Evolutionary conservation across 1,140 invertebrate genomes (phyloP), one percentile per base, ranked within the genome.

Genomic region (Drosophila orena): DNA sequence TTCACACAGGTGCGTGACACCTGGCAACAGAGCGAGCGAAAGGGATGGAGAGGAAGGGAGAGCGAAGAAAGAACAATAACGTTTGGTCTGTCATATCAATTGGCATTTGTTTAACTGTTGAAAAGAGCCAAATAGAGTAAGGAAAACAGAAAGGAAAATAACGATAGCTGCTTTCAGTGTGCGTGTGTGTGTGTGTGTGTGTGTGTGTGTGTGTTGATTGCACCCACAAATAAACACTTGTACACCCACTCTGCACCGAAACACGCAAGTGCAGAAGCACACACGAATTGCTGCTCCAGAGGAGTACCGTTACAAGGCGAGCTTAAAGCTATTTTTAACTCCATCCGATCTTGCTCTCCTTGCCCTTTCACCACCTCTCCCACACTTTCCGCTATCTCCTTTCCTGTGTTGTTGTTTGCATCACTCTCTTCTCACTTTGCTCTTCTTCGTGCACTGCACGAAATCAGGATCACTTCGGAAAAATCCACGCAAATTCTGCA

Each of bases 61-160:
- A 44, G 20, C n/a, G 58, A 35, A n/a, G n/a, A 27, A 54, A 42
- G 37, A 74, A 66, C 20, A 40, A 53, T n/a, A 37, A 64, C 27
- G 37, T 58, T 47, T 57, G 43, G 62, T 64, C 20, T 59, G 73
- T 73, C 77, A 68, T 73, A 73, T 84, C 81, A 80, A 84, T 79
- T 58, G 65, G 71, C 46, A 77, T 85, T 84, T 84, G 60, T 49
- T 83, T 84, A 38, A 84, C 73, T 79, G 71, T 55, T 61, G 62
- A 54, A 35, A 38, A 65, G 49, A 66, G 54, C 37, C 59, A 56
- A 50, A 24, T 59, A 56, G 57, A 27, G 2, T 30, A 30, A 30
- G 37, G 30, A 24, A 30, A 37, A n/a, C 24, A 47, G 34, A 62
- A 27, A 43, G 37, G 3, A 34, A 49, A 46, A 60, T 38, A 70